Base-by-base conservation (phyloP, 2,888 invertebrate species). In the Malachius bipustulatus region DNA sequence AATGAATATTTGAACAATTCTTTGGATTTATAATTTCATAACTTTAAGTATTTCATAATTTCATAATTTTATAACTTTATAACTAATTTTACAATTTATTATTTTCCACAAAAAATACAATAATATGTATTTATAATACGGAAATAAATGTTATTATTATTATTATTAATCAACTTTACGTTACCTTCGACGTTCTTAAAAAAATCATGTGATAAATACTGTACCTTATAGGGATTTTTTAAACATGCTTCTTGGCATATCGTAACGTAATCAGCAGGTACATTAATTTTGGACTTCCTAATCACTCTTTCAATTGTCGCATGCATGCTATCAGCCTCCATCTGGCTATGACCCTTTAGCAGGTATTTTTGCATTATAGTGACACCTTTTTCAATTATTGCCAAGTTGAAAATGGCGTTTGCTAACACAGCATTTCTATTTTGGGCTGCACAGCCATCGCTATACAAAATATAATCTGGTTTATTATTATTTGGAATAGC, bases 271-370 rank as follows among this genome's bases (percentile, higher is more conserved):
- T 45, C 43, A 8, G 46, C 44, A 12, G 45, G 45, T 4, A 39
- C 29, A 38, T 45, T 36, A 19, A 45, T 42, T 8, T 35, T 26
- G 10, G 16, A n/a, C 32, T 40, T 44, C 30, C 27, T 26, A 2
- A 42, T 13, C 16, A 33, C 27, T 16, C 29, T 34, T 34, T 46
- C 41, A 13, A 46, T 42, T 11, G 37, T 37, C 8, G 42, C 35
- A 35, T 47, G 42, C 26, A 47, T 35, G 26, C 26, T 36, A 19
- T 46, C 46, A 9, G 37, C 40, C 29, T 45, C 43, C 43, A 46
- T 44, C 32, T 46, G 42, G 3, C 40, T 47, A 16, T 47, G 43
- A 11, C 43, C 44, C 27, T 35, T 40, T 35, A 39, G 37, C 31
- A 45, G 30, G 27, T 33, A 43, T 30, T 42, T 39, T 32, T 39